Percentiles rank a stretch among this genome's conserved stretches.
Evolutionary conservation across 92 coral and sea anemone species (phyloP).

Genomic region (Epizoanthus scotinus): DNA sequence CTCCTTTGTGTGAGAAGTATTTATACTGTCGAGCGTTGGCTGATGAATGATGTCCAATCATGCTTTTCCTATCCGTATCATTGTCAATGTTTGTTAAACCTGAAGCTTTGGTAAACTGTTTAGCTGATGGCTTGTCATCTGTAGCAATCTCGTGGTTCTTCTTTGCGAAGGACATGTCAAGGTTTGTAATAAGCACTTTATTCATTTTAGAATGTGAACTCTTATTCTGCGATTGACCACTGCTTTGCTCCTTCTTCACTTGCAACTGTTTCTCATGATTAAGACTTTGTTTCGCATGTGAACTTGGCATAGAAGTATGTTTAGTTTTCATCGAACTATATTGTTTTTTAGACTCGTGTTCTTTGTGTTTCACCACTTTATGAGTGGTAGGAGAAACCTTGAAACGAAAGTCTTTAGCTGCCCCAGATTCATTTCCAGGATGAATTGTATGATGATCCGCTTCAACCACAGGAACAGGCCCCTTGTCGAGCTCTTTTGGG

Average conservation of each 20-base stretch:
- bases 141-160: not conserved
- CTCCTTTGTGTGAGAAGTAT: not conserved
- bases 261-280: not conserved
- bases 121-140: not conserved
- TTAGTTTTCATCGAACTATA: no score
- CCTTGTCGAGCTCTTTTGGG: not conserved
- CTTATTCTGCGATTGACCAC: not conserved
- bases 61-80: not conserved
- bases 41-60: no score
- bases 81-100: not conserved
- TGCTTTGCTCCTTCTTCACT: not conserved
- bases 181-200: not conserved
- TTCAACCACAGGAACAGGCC: not conserved
- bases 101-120: not conserved
- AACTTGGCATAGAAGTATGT: no score
- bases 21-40: no score
- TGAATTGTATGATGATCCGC: slow-evolving; percentile 23
- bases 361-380: no score
- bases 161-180: not conserved
- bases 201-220: not conserved
- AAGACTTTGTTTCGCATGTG: not conserved
- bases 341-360: no score
- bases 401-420: not conserved
- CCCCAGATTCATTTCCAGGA: not conserved
- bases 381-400: not conserved